These are phyloP conservation scores for Bos indicus DNA, from an alignment of 2,113 vertebrate genomes.

Conservation along the genomic window DNA sequence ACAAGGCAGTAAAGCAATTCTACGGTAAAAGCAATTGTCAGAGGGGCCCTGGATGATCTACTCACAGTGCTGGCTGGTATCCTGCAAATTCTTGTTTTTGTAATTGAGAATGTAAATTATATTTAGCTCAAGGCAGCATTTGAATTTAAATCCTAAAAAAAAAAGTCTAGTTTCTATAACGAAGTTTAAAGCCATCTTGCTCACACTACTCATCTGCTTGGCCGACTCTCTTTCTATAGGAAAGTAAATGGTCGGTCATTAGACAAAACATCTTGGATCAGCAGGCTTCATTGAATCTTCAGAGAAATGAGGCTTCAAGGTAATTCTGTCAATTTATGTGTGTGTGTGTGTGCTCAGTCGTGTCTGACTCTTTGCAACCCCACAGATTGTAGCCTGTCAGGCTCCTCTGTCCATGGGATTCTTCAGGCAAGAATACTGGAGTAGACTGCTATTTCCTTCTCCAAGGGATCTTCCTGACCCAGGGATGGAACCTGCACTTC, in stretches of 20 bases:
- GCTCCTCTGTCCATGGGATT: not conserved
- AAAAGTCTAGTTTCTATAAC: not conserved
- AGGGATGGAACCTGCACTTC: not conserved
- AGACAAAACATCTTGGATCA: not conserved
- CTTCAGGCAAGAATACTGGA: not conserved
- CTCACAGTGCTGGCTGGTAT: not conserved
- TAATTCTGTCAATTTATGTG: not conserved
- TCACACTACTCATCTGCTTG: not conserved
- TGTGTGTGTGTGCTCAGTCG: not conserved
- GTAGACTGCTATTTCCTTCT: not conserved
- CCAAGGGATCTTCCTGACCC: not conserved
- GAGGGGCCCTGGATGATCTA: not conserved
- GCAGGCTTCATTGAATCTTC: too few relatives aligned
- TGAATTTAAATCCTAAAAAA: conserved; percentile 17
- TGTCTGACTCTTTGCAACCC: not conserved
- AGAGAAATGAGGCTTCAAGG: not conserved
- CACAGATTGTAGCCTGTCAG: not conserved
- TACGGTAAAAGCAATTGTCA: not conserved
- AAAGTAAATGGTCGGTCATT: not conserved
- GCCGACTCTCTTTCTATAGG: not conserved
- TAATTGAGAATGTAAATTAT: not conserved
- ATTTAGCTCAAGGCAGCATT: not conserved
- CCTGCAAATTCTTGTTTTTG: not conserved
- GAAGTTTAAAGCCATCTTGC: not conserved
- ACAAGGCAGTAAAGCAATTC: not conserved